Conservation (phyloP, 2,113 vertebrate genomes). For the Telmatochromis brachygnathus region DNA sequence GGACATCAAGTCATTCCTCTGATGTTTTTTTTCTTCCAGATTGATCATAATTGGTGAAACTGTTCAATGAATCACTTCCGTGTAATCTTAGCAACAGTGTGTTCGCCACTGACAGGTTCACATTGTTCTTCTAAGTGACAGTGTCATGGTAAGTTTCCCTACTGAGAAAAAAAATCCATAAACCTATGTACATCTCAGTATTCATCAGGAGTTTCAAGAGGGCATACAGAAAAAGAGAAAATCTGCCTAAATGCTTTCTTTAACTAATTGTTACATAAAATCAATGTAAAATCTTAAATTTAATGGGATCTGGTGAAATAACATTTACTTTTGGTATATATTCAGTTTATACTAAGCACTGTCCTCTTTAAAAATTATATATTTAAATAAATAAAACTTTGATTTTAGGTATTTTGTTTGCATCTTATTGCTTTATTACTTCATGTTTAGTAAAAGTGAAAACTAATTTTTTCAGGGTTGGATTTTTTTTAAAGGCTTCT, state of each 20-base stretch:
- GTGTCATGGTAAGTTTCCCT: neutral
- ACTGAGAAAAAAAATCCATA: neutral
- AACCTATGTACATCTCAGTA: neutral
- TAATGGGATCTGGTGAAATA: neutral
- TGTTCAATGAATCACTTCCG: neutral
- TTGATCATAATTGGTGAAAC: neutral
- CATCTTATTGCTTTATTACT: neutral
- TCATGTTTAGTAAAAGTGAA: neutral
- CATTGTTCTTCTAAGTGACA: neutral
- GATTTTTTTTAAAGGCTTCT: neutral
- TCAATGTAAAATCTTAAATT: neutral
- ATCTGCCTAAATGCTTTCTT: neutral
- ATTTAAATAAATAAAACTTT: neutral
- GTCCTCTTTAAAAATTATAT: neutral
- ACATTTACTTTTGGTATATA: neutral
- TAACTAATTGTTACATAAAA: neutral
- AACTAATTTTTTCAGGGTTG: accelerated
- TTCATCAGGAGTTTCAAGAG: neutral
- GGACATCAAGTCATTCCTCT: neutral
- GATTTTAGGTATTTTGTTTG: neutral
- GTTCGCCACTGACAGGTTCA: neutral
- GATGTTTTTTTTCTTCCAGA: neutral
- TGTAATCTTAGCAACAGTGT: neutral
- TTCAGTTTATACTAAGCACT: neutral
- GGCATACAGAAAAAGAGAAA: neutral